A percentile compares a stretch with the other conserved stretches of the same genome.
Evolutionary conservation across 2,888 invertebrate genomes (phyloP).

Genomic region (Drosophila paramelanica): DNA sequence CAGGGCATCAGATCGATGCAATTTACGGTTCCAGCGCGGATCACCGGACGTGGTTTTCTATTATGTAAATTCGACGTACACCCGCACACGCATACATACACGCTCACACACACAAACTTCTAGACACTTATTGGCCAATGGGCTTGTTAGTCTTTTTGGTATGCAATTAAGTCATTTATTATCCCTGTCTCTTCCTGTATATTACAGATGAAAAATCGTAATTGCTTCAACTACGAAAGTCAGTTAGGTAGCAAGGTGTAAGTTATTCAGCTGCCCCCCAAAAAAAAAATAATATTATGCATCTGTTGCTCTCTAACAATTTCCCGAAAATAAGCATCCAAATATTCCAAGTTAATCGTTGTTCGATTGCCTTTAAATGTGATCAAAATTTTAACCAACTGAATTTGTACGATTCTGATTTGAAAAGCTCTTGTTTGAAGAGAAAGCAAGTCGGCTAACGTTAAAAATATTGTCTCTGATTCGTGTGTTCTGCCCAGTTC

Average conservation of each 20-base stretch:
- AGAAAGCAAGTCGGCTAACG: neutral
- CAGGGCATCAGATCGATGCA: slow-evolving; percentile 1
- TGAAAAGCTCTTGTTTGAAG: neutral
- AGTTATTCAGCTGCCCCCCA: slow-evolving; percentile 44
- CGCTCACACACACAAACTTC: no score
- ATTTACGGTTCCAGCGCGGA: slow-evolving; percentile 1
- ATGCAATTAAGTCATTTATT: slow-evolving; percentile 14
- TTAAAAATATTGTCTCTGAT: neutral
- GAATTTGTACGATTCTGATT: neutral
- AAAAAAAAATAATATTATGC: slow-evolving; percentile 8
- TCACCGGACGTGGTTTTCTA: neutral
- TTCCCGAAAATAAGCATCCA: neutral
- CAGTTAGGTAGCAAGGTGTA: slow-evolving; percentile 55
- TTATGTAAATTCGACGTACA: slow-evolving; percentile 38
- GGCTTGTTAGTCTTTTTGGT: neutral
- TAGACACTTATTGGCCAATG: neutral
- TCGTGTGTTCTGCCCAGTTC: neutral
- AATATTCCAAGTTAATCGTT: slow-evolving; percentile 4
- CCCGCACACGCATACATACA: no score
- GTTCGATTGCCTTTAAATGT: slow-evolving; percentile 1
- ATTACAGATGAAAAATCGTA: slow-evolving; percentile 69
- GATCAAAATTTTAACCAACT: neutral
- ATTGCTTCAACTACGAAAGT: slow-evolving; percentile 24
- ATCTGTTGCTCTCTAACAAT: slow-evolving; percentile 5
- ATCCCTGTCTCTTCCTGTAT: slow-evolving; percentile 25